phyloP scores from a whole-genome alignment of 2,888 invertebrate species.

The Drosophila algonquin region DNA sequence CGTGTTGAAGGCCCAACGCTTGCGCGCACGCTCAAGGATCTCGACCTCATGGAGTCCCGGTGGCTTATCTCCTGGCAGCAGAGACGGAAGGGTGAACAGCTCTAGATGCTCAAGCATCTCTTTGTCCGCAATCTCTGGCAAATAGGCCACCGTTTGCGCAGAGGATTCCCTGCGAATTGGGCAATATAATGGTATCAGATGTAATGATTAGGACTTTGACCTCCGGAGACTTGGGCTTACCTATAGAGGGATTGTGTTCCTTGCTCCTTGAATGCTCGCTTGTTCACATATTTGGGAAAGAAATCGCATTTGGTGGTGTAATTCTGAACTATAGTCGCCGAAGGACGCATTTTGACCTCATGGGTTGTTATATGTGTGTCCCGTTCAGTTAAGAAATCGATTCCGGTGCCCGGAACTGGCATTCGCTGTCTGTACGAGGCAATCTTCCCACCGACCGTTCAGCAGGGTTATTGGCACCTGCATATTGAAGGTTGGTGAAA shows the following conservation, averaged over 20 bases:
- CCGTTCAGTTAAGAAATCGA: slow-evolving; percentile 48
- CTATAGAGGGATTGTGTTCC: slow-evolving; percentile 82
- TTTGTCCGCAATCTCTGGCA: slow-evolving; percentile 72
- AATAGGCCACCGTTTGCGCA: slow-evolving; percentile 81
- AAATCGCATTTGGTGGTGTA: slow-evolving; percentile 57
- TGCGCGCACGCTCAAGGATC: slow-evolving; percentile 88
- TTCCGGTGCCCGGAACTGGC: slow-evolving; percentile 57
- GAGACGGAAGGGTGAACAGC: slow-evolving; percentile 75
- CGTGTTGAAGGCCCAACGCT: slow-evolving; percentile 87
- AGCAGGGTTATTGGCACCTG: slow-evolving; percentile 63
- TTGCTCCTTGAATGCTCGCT: slow-evolving; percentile 68
- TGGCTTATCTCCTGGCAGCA: slow-evolving; percentile 73
- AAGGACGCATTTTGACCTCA: slow-evolving; percentile 64
- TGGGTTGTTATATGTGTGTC: slow-evolving; percentile 49
- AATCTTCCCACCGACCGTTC: slow-evolving; percentile 53
- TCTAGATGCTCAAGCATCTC: slow-evolving; percentile 72
- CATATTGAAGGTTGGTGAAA: neutral
- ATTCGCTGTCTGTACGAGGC: slow-evolving; percentile 66
- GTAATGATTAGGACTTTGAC: too few species aligned
- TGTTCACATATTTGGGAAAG: slow-evolving; percentile 53
- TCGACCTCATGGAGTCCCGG: slow-evolving; percentile 84
- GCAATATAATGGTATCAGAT: too few species aligned
- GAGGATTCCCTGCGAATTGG: slow-evolving; percentile 80
- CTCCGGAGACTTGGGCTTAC: slow-evolving; percentile 47
- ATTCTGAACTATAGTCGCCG: slow-evolving; percentile 49